Conservation (phyloP, 2,797 vertebrate species). For the Psittacula derbiana region DNA sequence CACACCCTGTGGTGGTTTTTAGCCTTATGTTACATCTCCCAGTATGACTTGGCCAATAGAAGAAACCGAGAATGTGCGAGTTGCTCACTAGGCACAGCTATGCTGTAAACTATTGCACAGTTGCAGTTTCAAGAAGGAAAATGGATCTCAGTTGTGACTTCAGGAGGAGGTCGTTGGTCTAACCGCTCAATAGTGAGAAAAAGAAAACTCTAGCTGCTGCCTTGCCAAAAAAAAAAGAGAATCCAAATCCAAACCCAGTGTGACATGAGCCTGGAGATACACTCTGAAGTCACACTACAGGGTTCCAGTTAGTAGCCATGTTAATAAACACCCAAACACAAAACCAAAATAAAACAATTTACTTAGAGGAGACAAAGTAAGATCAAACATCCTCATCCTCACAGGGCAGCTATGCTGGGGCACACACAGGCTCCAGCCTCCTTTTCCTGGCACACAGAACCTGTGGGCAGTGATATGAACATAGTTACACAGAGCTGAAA, state of each 20-base stretch:
- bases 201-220: neutral
- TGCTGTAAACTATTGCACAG: neutral
- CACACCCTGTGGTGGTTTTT: neutral
- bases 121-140: neutral
- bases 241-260: neutral
- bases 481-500: neutral
- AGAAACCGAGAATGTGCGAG: accelerated
- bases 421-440: neutral
- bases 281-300: neutral
- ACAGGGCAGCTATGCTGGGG: neutral
- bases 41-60: neutral
- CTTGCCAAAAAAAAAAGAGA: neutral
- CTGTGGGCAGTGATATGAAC: neutral
- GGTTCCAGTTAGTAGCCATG: neutral
- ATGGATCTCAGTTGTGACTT: neutral
- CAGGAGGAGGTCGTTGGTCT: neutral
- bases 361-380: neutral
- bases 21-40: neutral
- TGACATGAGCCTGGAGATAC: neutral
- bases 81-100: neutral
- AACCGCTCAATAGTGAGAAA: neutral
- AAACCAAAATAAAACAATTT: neutral
- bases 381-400: neutral
- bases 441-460: accelerated
- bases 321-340: neutral